phyloP scores from a whole-genome alignment of 1,140 invertebrate genomes.

The Oscheius sp. region DNA sequence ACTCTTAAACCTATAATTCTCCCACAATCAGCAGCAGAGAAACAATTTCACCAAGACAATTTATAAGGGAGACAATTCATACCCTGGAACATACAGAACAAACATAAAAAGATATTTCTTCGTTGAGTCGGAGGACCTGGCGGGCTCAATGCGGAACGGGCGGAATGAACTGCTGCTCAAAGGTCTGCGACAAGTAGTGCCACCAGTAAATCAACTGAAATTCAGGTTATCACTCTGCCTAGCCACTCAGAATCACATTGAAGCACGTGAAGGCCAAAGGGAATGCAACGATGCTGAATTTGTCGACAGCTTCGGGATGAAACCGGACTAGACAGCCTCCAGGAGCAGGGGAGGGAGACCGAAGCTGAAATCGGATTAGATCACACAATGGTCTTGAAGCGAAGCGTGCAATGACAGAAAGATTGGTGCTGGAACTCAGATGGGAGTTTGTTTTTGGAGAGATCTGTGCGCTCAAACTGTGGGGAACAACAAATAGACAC shows the following conservation, averaged over 20 bases:
- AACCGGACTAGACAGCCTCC: slow-evolving; percentile 34
- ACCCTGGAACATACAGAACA: not conserved
- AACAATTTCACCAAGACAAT: too few relatives aligned
- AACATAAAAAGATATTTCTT: not conserved
- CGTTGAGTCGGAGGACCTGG: not conserved
- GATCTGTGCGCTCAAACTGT: slow-evolving; percentile 14
- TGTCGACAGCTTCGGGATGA: slow-evolving; percentile 57
- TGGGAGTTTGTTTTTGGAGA: slow-evolving; percentile 30
- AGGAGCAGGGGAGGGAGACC: slow-evolving; percentile 27
- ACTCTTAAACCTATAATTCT: too few relatives aligned
- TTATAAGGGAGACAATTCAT: too few relatives aligned
- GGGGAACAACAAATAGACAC: not conserved
- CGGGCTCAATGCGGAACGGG: not conserved
- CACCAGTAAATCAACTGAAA: slow-evolving; percentile 45
- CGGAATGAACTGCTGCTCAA: slow-evolving; percentile 25
- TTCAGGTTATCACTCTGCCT: not conserved
- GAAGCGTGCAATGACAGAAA: too few relatives aligned
- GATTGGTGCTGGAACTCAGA: too few relatives aligned
- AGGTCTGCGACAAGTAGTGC: slow-evolving; percentile 44
- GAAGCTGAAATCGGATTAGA: slow-evolving; percentile 35
- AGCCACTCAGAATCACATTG: slow-evolving; percentile 23
- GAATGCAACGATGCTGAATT: slow-evolving; percentile 58
- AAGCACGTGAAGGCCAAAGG: slow-evolving; percentile 50
- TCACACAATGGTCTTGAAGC: too few relatives aligned
- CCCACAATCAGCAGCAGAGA: too few relatives aligned